phyloP scores from a whole-genome alignment of 2,888 invertebrate species.

The Cephonodes hylas region DNA sequence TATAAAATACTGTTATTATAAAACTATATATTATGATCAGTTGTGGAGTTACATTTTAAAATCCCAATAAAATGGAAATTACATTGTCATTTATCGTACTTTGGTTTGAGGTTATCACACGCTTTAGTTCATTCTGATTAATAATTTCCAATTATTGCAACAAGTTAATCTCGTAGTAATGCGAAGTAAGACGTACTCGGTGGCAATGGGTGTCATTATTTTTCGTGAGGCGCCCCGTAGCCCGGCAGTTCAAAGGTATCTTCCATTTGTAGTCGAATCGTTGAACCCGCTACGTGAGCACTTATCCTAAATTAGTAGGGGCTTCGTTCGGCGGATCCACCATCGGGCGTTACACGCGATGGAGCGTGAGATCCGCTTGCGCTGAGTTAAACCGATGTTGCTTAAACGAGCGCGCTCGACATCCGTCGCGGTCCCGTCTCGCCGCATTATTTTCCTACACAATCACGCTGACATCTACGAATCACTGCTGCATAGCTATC shows the following conservation, averaged over 20 bases:
- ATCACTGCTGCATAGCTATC: not conserved
- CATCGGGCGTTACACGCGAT: conserved; percentile 49
- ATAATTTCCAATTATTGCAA: not conserved
- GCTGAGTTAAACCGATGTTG: conserved; percentile 52
- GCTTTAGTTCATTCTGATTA: too few species aligned
- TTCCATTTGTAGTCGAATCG: conserved; percentile 49
- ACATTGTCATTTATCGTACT: too few species aligned
- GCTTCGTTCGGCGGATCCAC: conserved; percentile 41
- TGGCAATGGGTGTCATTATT: conserved; percentile 38
- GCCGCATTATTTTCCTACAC: conserved; percentile 23
- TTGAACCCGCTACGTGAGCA: conserved; percentile 62
- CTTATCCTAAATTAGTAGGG: conserved; percentile 71
- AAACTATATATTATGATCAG: too few species aligned
- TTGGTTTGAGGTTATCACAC: too few species aligned
- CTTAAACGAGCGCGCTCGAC: conserved; percentile 45
- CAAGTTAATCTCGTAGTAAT: conserved; percentile 1
- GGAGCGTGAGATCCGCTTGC: conserved; percentile 56
- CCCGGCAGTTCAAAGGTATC: conserved; percentile 52
- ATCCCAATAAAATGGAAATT: too few species aligned
- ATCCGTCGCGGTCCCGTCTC: conserved; percentile 33
- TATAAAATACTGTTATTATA: not conserved
- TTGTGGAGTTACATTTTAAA: too few species aligned
- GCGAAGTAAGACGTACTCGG: not conserved
- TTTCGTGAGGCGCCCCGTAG: conserved; percentile 46
- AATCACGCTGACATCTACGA: not conserved